These are phyloP conservation scores for Jacana jacana DNA, from an alignment of 2,113 vertebrate species.

Conservation along the genomic window DNA sequence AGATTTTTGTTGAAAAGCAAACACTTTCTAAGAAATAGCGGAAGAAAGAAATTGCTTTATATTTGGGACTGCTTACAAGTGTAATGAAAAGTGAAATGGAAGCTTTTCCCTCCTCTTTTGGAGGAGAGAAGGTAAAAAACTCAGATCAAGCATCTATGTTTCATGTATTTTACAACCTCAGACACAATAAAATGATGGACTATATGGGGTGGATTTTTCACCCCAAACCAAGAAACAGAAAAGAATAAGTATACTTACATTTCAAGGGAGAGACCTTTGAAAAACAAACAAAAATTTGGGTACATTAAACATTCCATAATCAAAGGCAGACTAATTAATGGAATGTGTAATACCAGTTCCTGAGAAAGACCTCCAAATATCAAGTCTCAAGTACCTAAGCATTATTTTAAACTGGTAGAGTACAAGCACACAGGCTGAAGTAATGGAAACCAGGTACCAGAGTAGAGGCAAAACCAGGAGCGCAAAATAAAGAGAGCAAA, in stretches of 20 bases:
- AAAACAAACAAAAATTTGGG: neutral
- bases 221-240: neutral
- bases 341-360: neutral
- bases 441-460: neutral
- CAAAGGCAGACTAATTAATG: neutral
- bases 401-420: neutral
- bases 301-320: neutral
- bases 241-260: neutral
- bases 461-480: neutral
- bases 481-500: neutral
- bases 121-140: neutral
- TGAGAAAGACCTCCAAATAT: neutral
- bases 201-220: neutral
- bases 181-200: neutral
- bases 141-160: neutral
- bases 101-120: neutral
- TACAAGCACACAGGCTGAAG: neutral
- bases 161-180: neutral
- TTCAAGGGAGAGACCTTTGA: neutral
- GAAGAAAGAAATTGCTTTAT: fast-evolving
- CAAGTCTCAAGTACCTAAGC: neutral
- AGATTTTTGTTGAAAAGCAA: neutral
- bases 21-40: neutral
- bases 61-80: neutral
- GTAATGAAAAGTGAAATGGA: neutral